Conservation (phyloP, 2,888 invertebrate genomes). For the Argyra leucocephala region DNA sequence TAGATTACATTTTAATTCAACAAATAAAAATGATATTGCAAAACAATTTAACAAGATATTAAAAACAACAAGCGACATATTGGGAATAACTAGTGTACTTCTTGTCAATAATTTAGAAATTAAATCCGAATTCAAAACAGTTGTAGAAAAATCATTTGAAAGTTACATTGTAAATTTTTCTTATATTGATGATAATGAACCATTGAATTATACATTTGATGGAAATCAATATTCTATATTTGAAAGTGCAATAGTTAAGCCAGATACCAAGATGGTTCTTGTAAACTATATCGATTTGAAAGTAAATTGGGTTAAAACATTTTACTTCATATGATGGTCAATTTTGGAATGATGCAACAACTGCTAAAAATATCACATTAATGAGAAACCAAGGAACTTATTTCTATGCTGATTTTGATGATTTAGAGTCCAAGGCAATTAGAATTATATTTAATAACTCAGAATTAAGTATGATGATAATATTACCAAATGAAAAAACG, state of each 20-base stretch:
- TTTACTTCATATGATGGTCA: slow-evolving; percentile 50
- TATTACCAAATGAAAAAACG: slow-evolving; percentile 60
- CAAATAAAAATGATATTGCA: slow-evolving; percentile 28
- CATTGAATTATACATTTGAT: slow-evolving; percentile 75
- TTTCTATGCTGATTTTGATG: slow-evolving; percentile 28
- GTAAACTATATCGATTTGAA: slow-evolving; percentile 82
- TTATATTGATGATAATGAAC: slow-evolving; percentile 55
- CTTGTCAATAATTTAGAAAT: slow-evolving; percentile 53
- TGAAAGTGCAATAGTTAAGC: slow-evolving; percentile 46
- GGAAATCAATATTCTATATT: slow-evolving; percentile 74
- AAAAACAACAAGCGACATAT: slow-evolving; percentile 28
- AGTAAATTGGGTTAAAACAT: slow-evolving; percentile 62
- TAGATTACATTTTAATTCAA: slow-evolving; percentile 48
- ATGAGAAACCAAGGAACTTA: slow-evolving; percentile 49
- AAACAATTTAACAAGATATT: slow-evolving; percentile 26
- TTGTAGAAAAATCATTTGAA: slow-evolving; percentile 54
- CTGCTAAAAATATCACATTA: slow-evolving; percentile 52
- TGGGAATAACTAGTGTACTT: slow-evolving; percentile 65
- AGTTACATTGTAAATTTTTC: slow-evolving; percentile 59
- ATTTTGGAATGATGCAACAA: slow-evolving; percentile 54
- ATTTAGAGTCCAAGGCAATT: slow-evolving; percentile 39
- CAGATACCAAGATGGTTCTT: slow-evolving; percentile 58
- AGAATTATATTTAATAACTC: slow-evolving; percentile 62
- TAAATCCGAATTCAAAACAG: slow-evolving; percentile 47
- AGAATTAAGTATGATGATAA: slow-evolving; percentile 62